Base-by-base conservation (phyloP, 2,113 vertebrate genomes). In the Sphyrna mokarran region DNA sequence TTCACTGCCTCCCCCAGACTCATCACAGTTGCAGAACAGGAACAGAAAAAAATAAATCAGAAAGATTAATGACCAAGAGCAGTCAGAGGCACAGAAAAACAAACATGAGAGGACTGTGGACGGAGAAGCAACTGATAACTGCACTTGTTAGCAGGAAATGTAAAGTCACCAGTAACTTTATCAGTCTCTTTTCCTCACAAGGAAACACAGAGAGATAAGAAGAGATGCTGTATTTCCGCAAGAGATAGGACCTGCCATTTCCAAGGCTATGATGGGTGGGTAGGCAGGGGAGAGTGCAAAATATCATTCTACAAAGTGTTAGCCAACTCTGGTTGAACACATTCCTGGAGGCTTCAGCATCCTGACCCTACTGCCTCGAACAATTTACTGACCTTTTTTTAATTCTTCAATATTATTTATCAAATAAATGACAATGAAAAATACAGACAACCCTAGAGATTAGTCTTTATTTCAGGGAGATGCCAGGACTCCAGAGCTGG, bases 101-200 rank as follows among this genome's bases (percentile, higher is more conserved):
- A 43, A 94, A 68, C 91, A 94, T n/a, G 13, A 22, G 70, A 72
- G 68, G 18, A 40, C 43, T 48, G 9, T 72, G 40, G 40, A 83
- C 48, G 43, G 37, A 72, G 69, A 40, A 95, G 37, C 37, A 29
- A 95, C 40, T 14, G 68, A 94, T 72, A 94, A 37, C 37, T 69
- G 48, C 23, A 18, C 68, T 70, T 40, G 37, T 26, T 48, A 18
- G 23, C 94, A 95, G 94, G 89, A 91, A 91, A 66, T 66, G 89
- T 66, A 91, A 58, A 91, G 80, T 83, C 37, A 83, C 37, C 18
- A 40, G 37, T 40, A 83, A 83, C 80, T 37, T 63, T 66, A 91
- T 91, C 61, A 66, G 61, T 63, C 54, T 90, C 29, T 63, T 90
- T 90, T 90, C 87, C 87, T 90, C 58, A 63, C 87, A 90, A 91